Evolutionary conservation across 2,113 vertebrate genomes (phyloP), one percentile per base, ranked within the genome.

Genomic region (Scomber japonicus): DNA sequence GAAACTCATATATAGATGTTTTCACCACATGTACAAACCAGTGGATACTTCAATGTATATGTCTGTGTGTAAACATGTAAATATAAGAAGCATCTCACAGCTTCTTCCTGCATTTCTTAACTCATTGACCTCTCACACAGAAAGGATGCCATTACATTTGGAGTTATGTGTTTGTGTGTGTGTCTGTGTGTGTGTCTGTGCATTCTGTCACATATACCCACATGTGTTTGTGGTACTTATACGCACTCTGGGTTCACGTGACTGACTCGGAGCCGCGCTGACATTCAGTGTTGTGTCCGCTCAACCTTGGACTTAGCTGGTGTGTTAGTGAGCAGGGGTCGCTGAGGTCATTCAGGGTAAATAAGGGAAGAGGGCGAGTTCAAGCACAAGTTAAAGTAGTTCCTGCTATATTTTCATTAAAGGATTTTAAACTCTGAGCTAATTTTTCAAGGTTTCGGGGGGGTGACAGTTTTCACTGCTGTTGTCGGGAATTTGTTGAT

Each of bases 301-400:
- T 83, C 84, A 84, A 83, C 85, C 81, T 91, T 90, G 86, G 84
- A 90, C 87, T 85, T 80, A 63, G 84, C 74, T 15, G 76, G 46
- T 49, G 71, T 73, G 77, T 83, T 61, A 40, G 80, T 67, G n/a
- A 40, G 79, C 49, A 60, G 61, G 50, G 82, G 84, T 89, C 85
- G 27, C 68, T 24, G 71, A 71, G 92, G 89, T 85, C 75, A 75
- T 53, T 17, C 51, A 85, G 77, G 86, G 78, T 87, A 89, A 85
- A 82, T 68, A 88, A 83, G 82, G 69, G 78, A 86, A 59, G 48
- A 57, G 44, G 12, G 44, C 17, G 71, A 46, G 65, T 65, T 74
- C 60, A 69, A 70, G 24, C 73, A 71, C n/a, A 27, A 21, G 56
- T 24, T 45, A 3, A 44, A 10, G 4, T 27, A 30, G 61, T 17